Evolutionary conservation across 2,797 vertebrate genomes (phyloP).

Genomic region (Sebastes oblongus): DNA sequence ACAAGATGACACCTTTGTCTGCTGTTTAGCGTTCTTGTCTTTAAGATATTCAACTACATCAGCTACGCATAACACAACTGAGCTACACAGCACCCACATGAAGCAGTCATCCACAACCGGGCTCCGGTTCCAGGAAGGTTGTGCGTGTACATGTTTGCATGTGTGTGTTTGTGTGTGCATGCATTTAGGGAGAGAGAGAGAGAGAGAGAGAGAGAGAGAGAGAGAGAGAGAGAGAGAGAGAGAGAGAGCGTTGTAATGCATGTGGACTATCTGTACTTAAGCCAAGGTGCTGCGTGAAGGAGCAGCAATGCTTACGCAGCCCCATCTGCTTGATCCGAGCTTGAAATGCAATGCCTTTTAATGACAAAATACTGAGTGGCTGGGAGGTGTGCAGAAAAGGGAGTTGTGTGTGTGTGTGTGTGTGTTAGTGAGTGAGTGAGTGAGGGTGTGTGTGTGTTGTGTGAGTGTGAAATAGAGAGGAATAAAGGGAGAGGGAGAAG

Average conservation of each 20-base stretch:
- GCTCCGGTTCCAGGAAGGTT: constrained; percentile 53
- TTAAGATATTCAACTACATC: constrained; percentile 36
- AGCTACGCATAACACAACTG: constrained; percentile 36
- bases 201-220: constrained; percentile 6
- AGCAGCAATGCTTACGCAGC: constrained; percentile 70
- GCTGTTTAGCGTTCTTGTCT: constrained; percentile 41
- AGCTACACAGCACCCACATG: constrained; percentile 39
- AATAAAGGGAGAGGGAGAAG: constrained; percentile 77
- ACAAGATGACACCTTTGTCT: constrained; percentile 13
- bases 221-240: constrained; percentile 16
- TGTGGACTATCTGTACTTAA: constrained; percentile 70
- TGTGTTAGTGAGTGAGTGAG: neutral
- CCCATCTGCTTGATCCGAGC: constrained; percentile 78
- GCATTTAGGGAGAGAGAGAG: neutral
- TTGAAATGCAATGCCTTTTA: constrained; percentile 80
- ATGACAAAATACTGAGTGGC: constrained; percentile 79
- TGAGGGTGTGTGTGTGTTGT: constrained; percentile 17
- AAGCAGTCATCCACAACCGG: constrained; percentile 56
- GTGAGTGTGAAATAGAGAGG: constrained; percentile 76
- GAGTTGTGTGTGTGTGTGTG: constrained; percentile 20
- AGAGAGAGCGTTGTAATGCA: constrained; percentile 51
- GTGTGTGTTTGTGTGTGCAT: constrained; percentile 30
- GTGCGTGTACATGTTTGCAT: constrained; percentile 6
- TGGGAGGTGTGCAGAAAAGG: constrained; percentile 61
- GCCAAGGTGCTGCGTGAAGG: constrained; percentile 68